A percentile compares a stretch with the other conserved stretches of the same genome.
phyloP scores from a whole-genome alignment of 2,888 invertebrate genomes.

The Orchesellides sinensis region DNA sequence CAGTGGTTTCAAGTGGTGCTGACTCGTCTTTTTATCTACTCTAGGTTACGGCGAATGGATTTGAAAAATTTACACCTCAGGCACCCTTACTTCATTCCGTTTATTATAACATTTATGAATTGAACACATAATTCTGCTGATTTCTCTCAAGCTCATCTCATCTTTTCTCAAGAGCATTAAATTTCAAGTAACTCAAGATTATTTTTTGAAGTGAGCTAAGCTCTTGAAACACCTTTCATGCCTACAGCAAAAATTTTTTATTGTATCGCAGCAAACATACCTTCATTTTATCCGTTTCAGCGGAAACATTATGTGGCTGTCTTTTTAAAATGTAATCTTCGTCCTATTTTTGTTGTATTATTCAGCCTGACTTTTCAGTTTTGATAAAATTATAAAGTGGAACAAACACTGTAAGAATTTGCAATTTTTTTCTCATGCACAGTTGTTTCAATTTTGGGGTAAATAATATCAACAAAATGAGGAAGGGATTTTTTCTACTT shows the following conservation, averaged over 20 bases:
- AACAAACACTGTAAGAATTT: background rate
- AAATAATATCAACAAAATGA: background rate
- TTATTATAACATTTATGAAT: too few species aligned
- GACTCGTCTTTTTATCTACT: background rate
- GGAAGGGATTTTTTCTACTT: background rate
- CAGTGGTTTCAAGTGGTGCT: background rate
- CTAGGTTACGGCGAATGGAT: background rate
- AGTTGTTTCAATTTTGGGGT: background rate
- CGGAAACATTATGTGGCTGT: background rate
- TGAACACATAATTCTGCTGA: background rate
- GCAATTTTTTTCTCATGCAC: background rate
- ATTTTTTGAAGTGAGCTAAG: background rate
- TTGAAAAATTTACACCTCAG: too few species aligned
- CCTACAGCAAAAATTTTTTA: background rate
- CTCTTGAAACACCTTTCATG: background rate
- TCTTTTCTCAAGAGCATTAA: constrained; percentile 17
- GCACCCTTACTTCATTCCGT: too few species aligned
- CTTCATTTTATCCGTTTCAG: background rate
- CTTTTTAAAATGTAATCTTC: background rate
- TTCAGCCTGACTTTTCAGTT: background rate
- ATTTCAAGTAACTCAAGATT: background rate
- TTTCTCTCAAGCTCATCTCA: background rate
- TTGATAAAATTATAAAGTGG: background rate
- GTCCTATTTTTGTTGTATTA: background rate
- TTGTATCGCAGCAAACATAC: background rate